phyloP scores from a whole-genome alignment of 64 coral and sea anemone genomes.

The Actinia equina region DNA sequence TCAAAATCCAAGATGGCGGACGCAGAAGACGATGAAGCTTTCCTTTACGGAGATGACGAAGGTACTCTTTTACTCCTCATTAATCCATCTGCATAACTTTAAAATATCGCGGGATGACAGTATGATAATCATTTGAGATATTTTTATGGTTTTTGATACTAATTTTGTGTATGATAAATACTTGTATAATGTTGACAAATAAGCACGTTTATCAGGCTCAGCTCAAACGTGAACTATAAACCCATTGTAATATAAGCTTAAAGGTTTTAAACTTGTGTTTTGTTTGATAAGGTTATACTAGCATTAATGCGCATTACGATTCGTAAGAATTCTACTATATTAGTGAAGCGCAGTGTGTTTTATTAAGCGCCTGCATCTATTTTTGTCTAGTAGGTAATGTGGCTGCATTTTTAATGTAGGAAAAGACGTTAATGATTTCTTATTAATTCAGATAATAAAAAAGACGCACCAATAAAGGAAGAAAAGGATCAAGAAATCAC shows the following conservation, averaged over 20 bases:
- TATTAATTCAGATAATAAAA: neutral
- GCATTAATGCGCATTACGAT: no score
- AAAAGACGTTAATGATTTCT: neutral
- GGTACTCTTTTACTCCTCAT: neutral
- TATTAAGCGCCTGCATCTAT: no score
- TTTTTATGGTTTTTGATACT: neutral
- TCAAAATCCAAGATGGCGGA: slow-evolving; percentile 66
- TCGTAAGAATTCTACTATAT: no score
- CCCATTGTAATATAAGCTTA: neutral
- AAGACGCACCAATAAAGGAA: neutral
- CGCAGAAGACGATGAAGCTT: slow-evolving; percentile 56
- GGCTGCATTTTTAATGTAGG: no score
- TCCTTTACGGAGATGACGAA: slow-evolving; percentile 48
- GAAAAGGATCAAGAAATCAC: neutral
- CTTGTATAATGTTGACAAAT: neutral
- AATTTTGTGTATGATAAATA: neutral
- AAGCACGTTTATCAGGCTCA: neutral
- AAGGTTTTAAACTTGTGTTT: no score
- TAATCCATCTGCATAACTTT: neutral
- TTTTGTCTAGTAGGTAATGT: no score
- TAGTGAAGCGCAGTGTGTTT: no score
- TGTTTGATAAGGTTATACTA: no score
- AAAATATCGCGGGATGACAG: neutral
- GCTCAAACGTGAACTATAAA: neutral
- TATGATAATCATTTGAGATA: neutral